phyloP scores from a whole-genome alignment of 2,113 vertebrate species.

The Eretmochelys imbricata region DNA sequence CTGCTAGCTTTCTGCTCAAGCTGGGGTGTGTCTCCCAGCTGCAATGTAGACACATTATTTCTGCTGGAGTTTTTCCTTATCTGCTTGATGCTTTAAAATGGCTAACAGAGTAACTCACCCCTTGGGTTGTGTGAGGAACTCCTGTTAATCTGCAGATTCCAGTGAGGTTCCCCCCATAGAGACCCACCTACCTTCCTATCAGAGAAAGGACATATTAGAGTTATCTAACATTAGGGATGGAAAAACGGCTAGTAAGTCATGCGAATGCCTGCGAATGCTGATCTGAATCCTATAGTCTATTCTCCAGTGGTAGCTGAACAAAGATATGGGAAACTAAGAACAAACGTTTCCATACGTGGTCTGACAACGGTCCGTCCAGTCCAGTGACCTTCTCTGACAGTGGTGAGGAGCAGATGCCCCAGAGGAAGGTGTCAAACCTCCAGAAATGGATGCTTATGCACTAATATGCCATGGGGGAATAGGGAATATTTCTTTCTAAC shows the following conservation, averaged over 20 bases:
- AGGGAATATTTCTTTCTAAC: background rate
- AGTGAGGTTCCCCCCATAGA: background rate
- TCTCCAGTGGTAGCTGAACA: background rate
- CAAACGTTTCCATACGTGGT: background rate
- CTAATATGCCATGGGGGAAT: background rate
- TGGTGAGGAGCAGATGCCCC: background rate
- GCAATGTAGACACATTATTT: background rate
- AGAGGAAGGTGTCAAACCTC: background rate
- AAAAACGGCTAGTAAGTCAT: background rate
- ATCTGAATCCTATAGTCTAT: conserved; percentile 34
- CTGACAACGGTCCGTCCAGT: background rate
- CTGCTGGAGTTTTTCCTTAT: background rate
- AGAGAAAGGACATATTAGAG: background rate
- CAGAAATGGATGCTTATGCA: background rate
- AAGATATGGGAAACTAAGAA: background rate
- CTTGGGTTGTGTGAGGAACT: background rate
- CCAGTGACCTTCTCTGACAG: background rate
- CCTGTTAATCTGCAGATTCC: background rate
- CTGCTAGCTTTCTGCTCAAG: no score
- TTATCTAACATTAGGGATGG: background rate
- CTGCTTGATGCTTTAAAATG: background rate
- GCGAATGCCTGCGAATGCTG: background rate
- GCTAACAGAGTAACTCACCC: conserved; percentile 27
- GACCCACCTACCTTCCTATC: background rate
- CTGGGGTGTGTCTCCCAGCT: no score